Evolutionary conservation across 2,113 vertebrate genomes (phyloP), one percentile per base, ranked within the genome.

Genomic region (Mobula birostris): DNA sequence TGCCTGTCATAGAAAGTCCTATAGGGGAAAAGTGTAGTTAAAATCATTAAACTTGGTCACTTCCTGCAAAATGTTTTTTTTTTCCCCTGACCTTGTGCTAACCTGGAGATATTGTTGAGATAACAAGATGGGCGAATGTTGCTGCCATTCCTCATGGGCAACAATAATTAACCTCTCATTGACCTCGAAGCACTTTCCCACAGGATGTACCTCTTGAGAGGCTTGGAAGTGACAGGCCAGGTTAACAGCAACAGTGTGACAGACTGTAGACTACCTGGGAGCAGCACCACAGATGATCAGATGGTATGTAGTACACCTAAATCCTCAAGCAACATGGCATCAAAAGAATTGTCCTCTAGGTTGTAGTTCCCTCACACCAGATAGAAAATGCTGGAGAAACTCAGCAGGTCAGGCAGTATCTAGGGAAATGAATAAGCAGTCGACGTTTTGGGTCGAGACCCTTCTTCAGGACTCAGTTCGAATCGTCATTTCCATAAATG

Each of bases 121-220:
- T 90, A 90, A 90, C n/a, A 19, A 66, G 85, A n/a, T 6, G 29
- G 66, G 85, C 29, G 29, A 90, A 66, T 66, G 36, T 90, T 17
- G 12, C 85, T 90, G 61, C 61, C 61, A 90, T 66, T 90, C 61
- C 63, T 15, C 12, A 15, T 61, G 40, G 32, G 61, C 85, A 90
- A 66, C 61, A 66, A 90, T 66, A 90, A 90, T 90, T 90, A 90
- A 58, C 85, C 61, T 90, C 61, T 90, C 63, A 90, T 90, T 90
- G 61, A 90, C 85, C 85, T 90, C 61, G 61, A 90, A 90, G 61
- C 6, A 63, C 85, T 90, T 90, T 90, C 61, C 61, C 85, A 90
- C 85, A 90, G 85, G n/a, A 68, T 32, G 85, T 90, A 66, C 85
- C 85, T 90, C 27, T 66, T 32, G 27, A 66, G 29, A 19, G 85